Conservation (phyloP, 2,888 invertebrate genomes). For the Ochlodes sylvanus region DNA sequence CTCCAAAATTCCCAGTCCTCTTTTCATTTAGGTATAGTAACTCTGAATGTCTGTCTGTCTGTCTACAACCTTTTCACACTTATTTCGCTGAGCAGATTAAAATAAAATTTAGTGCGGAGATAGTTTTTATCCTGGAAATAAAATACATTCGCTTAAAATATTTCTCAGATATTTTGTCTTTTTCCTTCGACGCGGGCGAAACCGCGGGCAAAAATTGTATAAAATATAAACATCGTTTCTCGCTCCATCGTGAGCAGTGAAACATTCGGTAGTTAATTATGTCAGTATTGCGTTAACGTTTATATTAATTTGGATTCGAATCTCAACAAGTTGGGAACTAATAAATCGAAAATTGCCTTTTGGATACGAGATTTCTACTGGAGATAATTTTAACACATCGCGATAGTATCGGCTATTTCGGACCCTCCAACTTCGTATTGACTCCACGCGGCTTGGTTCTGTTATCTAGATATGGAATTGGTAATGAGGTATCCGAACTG, state of each 20-base stretch:
- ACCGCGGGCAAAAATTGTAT: no score
- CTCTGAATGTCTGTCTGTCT: no score
- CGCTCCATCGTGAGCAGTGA: neutral
- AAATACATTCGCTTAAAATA: no score
- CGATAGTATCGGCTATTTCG: slow-evolving; percentile 27
- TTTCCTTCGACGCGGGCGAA: no score
- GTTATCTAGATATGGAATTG: slow-evolving; percentile 21
- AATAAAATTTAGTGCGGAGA: no score
- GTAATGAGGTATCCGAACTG: neutral
- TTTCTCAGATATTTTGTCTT: no score
- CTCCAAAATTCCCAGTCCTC: no score
- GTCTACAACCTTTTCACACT: no score
- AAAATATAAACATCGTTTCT: neutral
- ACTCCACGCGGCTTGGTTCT: neutral
- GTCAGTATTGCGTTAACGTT: slow-evolving; percentile 34
- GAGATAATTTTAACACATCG: slow-evolving; percentile 48
- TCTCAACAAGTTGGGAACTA: slow-evolving; percentile 44
- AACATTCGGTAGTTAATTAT: slow-evolving; percentile 27
- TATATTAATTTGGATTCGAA: slow-evolving; percentile 38
- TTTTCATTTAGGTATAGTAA: no score
- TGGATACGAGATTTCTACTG: slow-evolving; percentile 44
- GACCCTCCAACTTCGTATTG: slow-evolving; percentile 32
- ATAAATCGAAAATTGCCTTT: slow-evolving; percentile 48
- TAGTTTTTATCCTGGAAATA: no score
- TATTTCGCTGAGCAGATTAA: no score